Evolutionary conservation across 2,888 invertebrate species (phyloP), one percentile per base, ranked within the genome.

Genomic region (Psylliodes chrysocephalus): DNA sequence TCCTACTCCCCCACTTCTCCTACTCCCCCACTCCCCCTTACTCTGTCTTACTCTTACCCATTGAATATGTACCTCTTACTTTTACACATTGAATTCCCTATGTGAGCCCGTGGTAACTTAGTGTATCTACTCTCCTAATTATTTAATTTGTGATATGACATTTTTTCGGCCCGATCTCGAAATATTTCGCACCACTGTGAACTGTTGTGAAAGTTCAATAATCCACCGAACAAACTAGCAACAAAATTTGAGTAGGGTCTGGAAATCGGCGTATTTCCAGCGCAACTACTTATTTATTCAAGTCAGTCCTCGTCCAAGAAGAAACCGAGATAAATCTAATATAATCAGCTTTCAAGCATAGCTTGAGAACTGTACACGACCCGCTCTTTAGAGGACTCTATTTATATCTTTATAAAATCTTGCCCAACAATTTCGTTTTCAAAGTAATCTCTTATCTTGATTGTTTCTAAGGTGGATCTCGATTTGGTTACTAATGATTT

Each of bases 301-400:
- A 76, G 75, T 77, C 77, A 77, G 72, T 68, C 68, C 69, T 64
- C 71, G 68, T 69, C 70, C 68, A 71, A 72, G 73, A 73, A 71
- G 72, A 73, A 71, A 74, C 73, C 69, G 71, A 76, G 75, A 77
- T 77, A 77, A 77, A 77, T 77, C 75, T 77, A 74, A 77, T 75
- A 76, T 75, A 76, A 77, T 76, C 74, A 76, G 74, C 75, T 75
- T 71, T 73, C 73, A 75, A 40, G 73, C 73, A 67, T 66, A 61
- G 52, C 68, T 69, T 73, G 77, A 68, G 77, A 75, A 74, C 71
- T 70, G 64, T 64, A 63, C 67, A 59, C 68, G 67, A 70, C 69
- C 75, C 74, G 73, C 73, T 75, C 74, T 72, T 74, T 75, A 73
- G 75, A 71, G 63, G 70, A 73, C 74, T 69, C 68, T 69, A 73